Evolutionary conservation across 2,888 invertebrate genomes (phyloP), one percentile per base, ranked within the genome.

Genomic region (Drosophila niveifrons): DNA sequence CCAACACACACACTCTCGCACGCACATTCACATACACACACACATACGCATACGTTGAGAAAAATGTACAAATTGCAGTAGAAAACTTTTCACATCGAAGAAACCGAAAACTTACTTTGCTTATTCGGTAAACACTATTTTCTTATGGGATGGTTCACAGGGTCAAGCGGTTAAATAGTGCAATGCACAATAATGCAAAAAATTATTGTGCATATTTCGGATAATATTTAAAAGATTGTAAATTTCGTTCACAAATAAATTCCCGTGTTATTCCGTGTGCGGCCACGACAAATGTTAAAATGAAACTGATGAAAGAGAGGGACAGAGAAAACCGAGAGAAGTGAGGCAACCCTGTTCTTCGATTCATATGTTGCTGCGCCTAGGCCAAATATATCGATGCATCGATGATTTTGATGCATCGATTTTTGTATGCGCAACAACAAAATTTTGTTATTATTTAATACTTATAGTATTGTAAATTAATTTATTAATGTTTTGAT

Each of bases 1-100:
- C 57, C 61, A 23, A 23, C 23, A 23, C 23, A 23, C 23, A 23
- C 23, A 51, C 52, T 51, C 61, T 46, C 52, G 47, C 31, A 66
- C 65, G 46, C 55, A 67, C 66, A 39, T 31, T 3, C 51, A 43
- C 36, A 67, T 43, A 48, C 61, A 62, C 56, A 66, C 66, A 69
- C 53, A 41, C 72, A 68, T 41, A 80, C 69, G 67, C 72, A 70
- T 44, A 78, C 79, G 76, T 73, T 72, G 71, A 86, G 75, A 80
- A 88, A 82, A 84, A 83, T 80, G 78, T 75, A 78, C 65, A 75
- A 75, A 86, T 80, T 84, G 83, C 89, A 86, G 88, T 85, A 79
- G 88, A 82, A 46, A 82, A 82, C 77, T 88, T 82, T 82, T 82
- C 80, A 82, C 83, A 82, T 56, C 77, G 62, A 55, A 66, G 64